Base-by-base conservation (phyloP, 2,113 vertebrate genomes). In the Eurypyga helias region DNA sequence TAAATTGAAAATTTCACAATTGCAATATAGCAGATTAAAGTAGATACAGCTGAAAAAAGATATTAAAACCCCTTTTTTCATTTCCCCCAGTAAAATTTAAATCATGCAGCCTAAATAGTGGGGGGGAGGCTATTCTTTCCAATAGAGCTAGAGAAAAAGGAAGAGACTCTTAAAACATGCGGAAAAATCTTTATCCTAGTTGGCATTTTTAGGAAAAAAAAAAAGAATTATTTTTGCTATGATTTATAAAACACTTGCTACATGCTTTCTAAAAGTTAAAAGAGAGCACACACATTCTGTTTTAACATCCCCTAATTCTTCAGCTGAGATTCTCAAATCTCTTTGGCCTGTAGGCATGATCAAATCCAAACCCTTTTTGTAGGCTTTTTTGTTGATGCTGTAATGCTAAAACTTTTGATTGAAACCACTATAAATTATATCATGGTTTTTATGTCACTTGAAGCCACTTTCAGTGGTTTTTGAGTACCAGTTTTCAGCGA, bases 341-440 rank as follows among this genome's bases (percentile, higher is more conserved):
- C 54, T 64, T 28, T 72, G 67, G 31, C 46, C 54, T 28, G 1
- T 57, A 2, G 0, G 11, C 26, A 16, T 51, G 84, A 20, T 57
- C 8, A 21, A 70, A 77, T 25, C n/a, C 3, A 18, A 65, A 26
- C 54, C 25, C 24, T 70, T 81, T 45, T 10, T 58, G 24, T 17
- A 49, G 71, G 46, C 3, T 73, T 57, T 46, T 57, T 12, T 62
- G 55, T 51, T 21, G 33, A 10, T 33, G 36, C 13, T 38, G 18
- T 19, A 36, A 16, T 15, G 7, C 14, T 51, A 2, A 41, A 33
- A 2, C 23, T 64, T 55, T 33, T 23, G 16, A 4, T 9, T 43
- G 60, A 41, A 45, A 17, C 17, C 18, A 1, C 46, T 6, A 0
- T 13, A 33, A 70, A 36, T 83, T 7, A 7, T 4, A 1, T 1